Base-by-base conservation (phyloP, 2,888 invertebrate species). In the Parnassius glacialis region DNA sequence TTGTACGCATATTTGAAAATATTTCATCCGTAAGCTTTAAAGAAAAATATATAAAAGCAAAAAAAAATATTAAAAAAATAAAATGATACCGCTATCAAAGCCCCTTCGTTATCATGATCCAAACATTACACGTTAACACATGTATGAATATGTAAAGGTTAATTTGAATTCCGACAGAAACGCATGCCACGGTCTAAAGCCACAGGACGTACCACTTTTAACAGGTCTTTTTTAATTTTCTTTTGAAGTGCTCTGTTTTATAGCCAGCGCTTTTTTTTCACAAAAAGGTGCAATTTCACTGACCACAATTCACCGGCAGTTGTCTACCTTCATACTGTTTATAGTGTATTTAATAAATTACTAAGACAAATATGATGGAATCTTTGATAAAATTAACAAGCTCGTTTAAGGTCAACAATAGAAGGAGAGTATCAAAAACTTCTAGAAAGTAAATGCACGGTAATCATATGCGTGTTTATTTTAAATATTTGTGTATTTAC, bases 101-200 rank as follows among this genome's bases (percentile, higher is more conserved):
- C 56, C 56, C 41, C n/a, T 16, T 52, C 44, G 44, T 42, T 44
- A 61, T 61, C 61, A 34, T 56, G 51, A 56, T 61, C 56, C 61
- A 57, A 57, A 52, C 56, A 53, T 62, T 62, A 44, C 52, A 57
- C 48, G 62, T 57, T 62, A 62, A 53, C 62, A 62, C 57, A 62
- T 62, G 57, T 53, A 62, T 62, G 62, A 62, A 62, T 62, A 62
- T 62, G 62, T 57, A 62, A 62, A 62, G 57, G 57, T 62, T 62
- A 62, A 62, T 62, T 62, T 62, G 53, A 62, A 62, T 57, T 62
- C 57, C 50, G 62, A 47, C 57, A 50, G 57, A 53, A 57, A 62
- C 62, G 52, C 57, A 62, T 48, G 43, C 62, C 48, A 44, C 57
- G 57, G 62, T 62, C 62, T 62, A 53, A 57, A 57, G 57, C 16